phyloP scores from a whole-genome alignment of 2,888 invertebrate genomes.

The Drosophila percnosoma region DNA sequence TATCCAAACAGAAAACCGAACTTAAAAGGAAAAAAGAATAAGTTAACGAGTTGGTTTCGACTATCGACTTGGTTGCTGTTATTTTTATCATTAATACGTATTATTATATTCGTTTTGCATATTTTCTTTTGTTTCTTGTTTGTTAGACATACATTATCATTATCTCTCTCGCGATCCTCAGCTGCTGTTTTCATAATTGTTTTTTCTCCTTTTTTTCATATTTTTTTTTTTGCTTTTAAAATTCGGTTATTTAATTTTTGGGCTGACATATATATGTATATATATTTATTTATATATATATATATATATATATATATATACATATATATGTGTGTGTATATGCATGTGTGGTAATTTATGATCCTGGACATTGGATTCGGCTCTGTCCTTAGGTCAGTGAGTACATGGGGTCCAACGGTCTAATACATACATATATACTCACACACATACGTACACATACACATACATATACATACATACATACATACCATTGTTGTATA shows the following conservation, averaged over 20 bases:
- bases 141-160: conserved; percentile 45
- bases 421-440: conserved; percentile 2
- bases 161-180: conserved; percentile 16
- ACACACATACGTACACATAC: conserved; percentile 11
- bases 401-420: conserved; percentile 19
- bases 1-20: conserved; percentile 21
- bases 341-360: conserved; percentile 13
- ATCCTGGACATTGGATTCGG: conserved; percentile 14
- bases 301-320: conserved; percentile 7
- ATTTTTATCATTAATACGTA: conserved; percentile 25
- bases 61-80: conserved; percentile 46
- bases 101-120: conserved; percentile 34
- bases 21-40: not conserved
- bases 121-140: conserved; percentile 23
- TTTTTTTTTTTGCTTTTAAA: conserved; percentile 49
- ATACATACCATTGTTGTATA: conserved; percentile 38
- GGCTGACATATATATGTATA: conserved; percentile 28
- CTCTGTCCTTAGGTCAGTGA: conserved; percentile 13
- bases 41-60: conserved; percentile 30
- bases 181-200: conserved; percentile 33
- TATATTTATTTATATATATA: conserved; percentile 23
- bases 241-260: conserved; percentile 62
- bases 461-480: conserved; percentile 4
- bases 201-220: conserved; percentile 13
- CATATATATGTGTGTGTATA: not conserved